Percentiles rank a stretch among this genome's conserved stretches.
phyloP scores from a whole-genome alignment of 2,113 vertebrate species.

The Myiozetetes cayanensis region DNA sequence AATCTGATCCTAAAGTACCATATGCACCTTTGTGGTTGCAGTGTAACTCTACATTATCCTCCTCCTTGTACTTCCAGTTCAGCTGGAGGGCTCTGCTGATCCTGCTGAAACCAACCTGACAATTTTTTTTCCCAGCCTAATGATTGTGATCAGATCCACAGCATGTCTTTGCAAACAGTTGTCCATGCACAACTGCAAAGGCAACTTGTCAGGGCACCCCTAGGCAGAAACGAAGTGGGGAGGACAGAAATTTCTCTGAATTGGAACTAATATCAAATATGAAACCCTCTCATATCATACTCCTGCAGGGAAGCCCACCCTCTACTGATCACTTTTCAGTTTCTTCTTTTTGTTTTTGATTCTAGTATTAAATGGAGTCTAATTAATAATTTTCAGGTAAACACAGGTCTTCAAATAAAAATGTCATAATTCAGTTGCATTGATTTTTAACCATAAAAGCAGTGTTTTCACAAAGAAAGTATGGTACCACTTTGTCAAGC shows the following conservation, averaged over 20 bases:
- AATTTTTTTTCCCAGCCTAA: not conserved
- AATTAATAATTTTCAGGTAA: not conserved
- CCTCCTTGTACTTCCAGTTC: not conserved
- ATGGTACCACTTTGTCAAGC: not conserved
- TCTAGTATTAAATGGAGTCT: not conserved
- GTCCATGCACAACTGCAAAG: not conserved
- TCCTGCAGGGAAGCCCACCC: not conserved
- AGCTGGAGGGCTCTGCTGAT: not conserved
- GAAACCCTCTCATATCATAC: not conserved
- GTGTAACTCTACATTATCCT: not conserved
- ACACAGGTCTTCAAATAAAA: not conserved
- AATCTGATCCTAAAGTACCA: not conserved
- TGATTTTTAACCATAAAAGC: not conserved
- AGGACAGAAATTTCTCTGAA: not conserved
- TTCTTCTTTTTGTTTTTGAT: not conserved
- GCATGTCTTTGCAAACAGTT: not conserved
- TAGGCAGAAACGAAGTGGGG: not conserved
- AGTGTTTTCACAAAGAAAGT: not conserved
- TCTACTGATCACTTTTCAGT: not conserved
- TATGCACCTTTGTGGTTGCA: fast-evolving
- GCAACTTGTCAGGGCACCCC: not conserved
- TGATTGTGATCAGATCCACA: not conserved
- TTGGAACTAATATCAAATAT: not conserved
- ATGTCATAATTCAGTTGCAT: not conserved
- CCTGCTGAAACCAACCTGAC: not conserved